phyloP scores from a whole-genome alignment of 2,113 vertebrate species.

The Ophthalmolycus amberensis region DNA sequence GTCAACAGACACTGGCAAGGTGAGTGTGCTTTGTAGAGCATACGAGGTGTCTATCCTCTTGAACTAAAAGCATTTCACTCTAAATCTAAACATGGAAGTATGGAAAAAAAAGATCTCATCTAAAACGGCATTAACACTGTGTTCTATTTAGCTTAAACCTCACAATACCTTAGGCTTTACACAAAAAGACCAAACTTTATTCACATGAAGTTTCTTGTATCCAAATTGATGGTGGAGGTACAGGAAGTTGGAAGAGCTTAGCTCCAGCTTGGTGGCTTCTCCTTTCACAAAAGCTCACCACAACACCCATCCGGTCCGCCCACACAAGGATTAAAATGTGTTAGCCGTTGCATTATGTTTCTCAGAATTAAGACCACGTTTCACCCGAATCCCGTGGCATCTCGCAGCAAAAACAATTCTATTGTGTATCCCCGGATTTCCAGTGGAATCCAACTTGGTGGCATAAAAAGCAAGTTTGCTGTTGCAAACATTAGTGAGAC shows the following conservation, averaged over 20 bases:
- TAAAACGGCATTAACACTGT: neutral
- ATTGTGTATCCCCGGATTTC: slow-evolving; percentile 16
- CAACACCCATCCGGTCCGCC: slow-evolving; percentile 26
- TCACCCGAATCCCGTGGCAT: slow-evolving; percentile 20
- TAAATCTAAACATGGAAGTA: neutral
- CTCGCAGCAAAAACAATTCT: slow-evolving; percentile 30
- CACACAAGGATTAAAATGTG: slow-evolving; percentile 58
- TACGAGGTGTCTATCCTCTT: too few relatives aligned
- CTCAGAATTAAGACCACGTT: slow-evolving; percentile 49
- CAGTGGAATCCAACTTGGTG: slow-evolving; percentile 25
- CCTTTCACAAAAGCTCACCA: slow-evolving; percentile 46
- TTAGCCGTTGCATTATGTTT: slow-evolving; percentile 52
- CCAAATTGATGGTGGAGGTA: slow-evolving; percentile 8
- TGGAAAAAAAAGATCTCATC: neutral
- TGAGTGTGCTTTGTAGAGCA: neutral
- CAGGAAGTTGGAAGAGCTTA: slow-evolving; percentile 26
- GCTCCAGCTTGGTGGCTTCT: slow-evolving; percentile 27
- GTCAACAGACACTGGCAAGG: slow-evolving; percentile 28
- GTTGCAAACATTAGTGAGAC: slow-evolving; percentile 3
- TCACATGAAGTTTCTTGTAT: neutral
- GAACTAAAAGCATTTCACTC: neutral
- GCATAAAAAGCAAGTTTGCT: neutral
- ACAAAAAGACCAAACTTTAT: neutral
- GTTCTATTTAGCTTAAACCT: neutral
- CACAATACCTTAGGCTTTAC: neutral